A percentile compares a stretch with the other conserved stretches of the same genome.
These are phyloP conservation scores for Lithobates pipiens DNA, from an alignment of 2,797 vertebrate genomes.

Conservation along the genomic window DNA sequence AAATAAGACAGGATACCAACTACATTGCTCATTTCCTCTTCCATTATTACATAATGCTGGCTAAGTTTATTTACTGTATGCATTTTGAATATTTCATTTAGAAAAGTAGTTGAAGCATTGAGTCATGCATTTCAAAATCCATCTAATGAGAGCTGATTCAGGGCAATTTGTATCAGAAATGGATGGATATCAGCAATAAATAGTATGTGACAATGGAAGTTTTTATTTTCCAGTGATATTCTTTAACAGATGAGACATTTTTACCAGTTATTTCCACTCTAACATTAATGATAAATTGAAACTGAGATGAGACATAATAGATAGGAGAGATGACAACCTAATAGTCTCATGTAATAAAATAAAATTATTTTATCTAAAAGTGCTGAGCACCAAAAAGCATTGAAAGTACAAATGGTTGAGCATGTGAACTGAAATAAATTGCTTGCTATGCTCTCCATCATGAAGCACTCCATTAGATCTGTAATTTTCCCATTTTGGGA, in stretches of 20 bases:
- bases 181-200: not conserved
- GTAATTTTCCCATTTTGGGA: constrained; percentile 22
- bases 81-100: not conserved
- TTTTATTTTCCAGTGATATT: not conserved
- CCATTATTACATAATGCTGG: not conserved
- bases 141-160: not conserved
- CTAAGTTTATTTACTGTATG: not conserved
- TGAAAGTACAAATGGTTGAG: constrained; percentile 22
- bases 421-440: constrained; percentile 28
- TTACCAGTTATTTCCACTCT: not conserved
- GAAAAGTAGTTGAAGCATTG: not conserved
- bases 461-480: constrained; percentile 15
- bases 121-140: not conserved
- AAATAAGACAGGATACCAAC: no score
- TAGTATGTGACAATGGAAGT: not conserved
- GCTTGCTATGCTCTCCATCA: constrained; percentile 21
- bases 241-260: not conserved
- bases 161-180: not conserved
- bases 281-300: constrained; percentile 30
- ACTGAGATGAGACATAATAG: constrained; percentile 24
- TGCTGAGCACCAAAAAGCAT: constrained; percentile 15
- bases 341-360: constrained; percentile 24
- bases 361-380: constrained; percentile 32
- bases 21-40: no score
- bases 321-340: constrained; percentile 25